Evolutionary conservation across 2,888 invertebrate genomes (phyloP).

Genomic region (Parochlus steinenii): DNA sequence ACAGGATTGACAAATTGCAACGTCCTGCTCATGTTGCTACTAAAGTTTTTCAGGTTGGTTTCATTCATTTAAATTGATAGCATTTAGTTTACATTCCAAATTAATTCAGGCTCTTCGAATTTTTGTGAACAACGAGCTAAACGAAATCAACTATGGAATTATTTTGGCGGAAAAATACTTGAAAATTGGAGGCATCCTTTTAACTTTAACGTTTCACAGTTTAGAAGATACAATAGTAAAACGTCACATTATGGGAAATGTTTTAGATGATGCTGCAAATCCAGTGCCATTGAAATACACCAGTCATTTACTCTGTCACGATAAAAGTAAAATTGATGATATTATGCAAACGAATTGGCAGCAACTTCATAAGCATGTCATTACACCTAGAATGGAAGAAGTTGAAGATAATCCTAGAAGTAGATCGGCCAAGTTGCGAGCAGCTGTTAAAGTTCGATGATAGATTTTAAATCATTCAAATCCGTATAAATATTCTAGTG

Average conservation of each 20-base stretch:
- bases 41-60: conserved; percentile 81
- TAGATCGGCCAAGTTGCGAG: conserved; percentile 77
- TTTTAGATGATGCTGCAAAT: conserved; percentile 53
- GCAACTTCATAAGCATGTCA: conserved; percentile 63
- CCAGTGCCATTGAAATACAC: conserved; percentile 53
- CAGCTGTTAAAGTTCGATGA: conserved; percentile 54
- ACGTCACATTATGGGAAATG: conserved; percentile 64
- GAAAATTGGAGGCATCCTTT: conserved; percentile 59
- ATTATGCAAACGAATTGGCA: conserved; percentile 56
- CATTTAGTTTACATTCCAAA: too few relatives aligned
- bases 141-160: conserved; percentile 83
- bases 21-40: conserved; percentile 69
- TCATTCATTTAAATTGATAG: too few relatives aligned
- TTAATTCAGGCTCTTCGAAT: conserved; percentile 87
- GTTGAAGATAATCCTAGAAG: conserved; percentile 64
- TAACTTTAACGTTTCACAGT: conserved; percentile 81
- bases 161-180: conserved; percentile 58
- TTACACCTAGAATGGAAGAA: conserved; percentile 56
- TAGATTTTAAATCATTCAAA: not conserved
- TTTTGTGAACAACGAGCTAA: conserved; percentile 91
- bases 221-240: conserved; percentile 89
- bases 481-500: not conserved
- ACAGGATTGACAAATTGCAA: conserved; percentile 53
- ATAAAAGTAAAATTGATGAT: conserved; percentile 40
- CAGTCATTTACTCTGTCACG: conserved; percentile 41